Base-by-base conservation (phyloP, 2,113 vertebrate species). In the Glaucidium brasilianum region DNA sequence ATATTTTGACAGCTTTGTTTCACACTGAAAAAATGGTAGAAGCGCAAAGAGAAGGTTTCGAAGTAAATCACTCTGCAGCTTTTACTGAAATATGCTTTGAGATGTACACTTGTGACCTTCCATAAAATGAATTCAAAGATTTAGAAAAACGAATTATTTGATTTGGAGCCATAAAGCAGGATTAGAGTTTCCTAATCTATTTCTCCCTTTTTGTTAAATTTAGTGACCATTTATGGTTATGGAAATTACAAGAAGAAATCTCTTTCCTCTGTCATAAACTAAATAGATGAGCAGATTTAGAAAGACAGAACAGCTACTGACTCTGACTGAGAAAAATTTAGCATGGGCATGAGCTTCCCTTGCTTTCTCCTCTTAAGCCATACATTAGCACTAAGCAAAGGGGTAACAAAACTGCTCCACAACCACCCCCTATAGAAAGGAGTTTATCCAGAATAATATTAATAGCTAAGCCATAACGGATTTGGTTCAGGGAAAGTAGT, bases 1-100 rank as follows among this genome's bases (percentile, higher is more conserved):
- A 96, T 97, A 97, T 97, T 97, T 92, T 96, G 94, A 96, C 94
- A 97, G 92, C 88, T 95, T 96, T 95, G 83, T 88, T 97, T 97
- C 94, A 85, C 80, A n/a, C 90, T 86, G 95, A 86, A 92, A 84
- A 88, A 80, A 73, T 13, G 16, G 80, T 4, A 71, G 83, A 95
- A 92, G 67, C 17, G 5, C 73, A 73, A 60, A 84, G 67, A 84
- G 55, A 92, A 88, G 78, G 81, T 60, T 94, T 94, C 94, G 66
- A 74, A 94, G 85, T 53, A 93, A 97, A 93, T 91, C 59, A 58
- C 76, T 88, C 77, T 30, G 37, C 76, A 81, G 94, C 64, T 94
- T 72, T 78, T 84, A 52, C 56, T 93, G 71, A 96, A 95, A 94
- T 85, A 74, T 12, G 73, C 79, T 79, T 75, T 77, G 75, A 94